Conservation (phyloP, 2,888 invertebrate species). For the Bembecia ichneumoniformis region DNA sequence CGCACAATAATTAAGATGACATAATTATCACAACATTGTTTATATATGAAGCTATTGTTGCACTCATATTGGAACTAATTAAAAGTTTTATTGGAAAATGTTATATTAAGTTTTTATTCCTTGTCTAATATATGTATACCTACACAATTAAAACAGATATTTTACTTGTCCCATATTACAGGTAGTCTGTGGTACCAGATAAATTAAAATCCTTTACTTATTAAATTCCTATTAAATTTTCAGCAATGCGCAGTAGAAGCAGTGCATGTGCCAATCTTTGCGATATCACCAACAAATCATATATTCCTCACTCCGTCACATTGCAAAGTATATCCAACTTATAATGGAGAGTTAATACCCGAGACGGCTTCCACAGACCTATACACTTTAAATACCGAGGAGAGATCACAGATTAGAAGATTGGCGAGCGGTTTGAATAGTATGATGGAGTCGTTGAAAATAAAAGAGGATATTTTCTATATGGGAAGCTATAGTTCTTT, state of each 20-base stretch:
- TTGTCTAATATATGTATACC: too few species aligned
- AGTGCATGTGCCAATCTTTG: conserved; percentile 74
- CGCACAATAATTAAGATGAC: too few species aligned
- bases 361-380: conserved; percentile 43
- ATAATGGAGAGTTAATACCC: conserved; percentile 41
- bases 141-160: too few species aligned
- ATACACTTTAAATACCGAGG: conserved; percentile 41
- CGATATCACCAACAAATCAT: conserved; percentile 68
- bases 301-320: conserved; percentile 77
- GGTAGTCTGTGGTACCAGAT: too few species aligned
- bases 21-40: too few species aligned
- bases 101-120: too few species aligned
- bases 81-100: too few species aligned
- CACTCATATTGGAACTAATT: too few species aligned
- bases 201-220: too few species aligned
- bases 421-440: conserved; percentile 65
- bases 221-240: conserved; percentile 19
- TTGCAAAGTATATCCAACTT: conserved; percentile 68
- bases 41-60: too few species aligned
- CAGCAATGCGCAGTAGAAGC: conserved; percentile 75
- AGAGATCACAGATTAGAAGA: conserved; percentile 52
- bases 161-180: too few species aligned
- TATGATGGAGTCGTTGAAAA: conserved; percentile 70
- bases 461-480: conserved; percentile 76
- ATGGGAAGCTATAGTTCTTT: conserved; percentile 76